Percentiles rank a stretch among this genome's conserved stretches.
phyloP scores from a whole-genome alignment of 2,888 invertebrate genomes.

The Spisula subtruncata region DNA sequence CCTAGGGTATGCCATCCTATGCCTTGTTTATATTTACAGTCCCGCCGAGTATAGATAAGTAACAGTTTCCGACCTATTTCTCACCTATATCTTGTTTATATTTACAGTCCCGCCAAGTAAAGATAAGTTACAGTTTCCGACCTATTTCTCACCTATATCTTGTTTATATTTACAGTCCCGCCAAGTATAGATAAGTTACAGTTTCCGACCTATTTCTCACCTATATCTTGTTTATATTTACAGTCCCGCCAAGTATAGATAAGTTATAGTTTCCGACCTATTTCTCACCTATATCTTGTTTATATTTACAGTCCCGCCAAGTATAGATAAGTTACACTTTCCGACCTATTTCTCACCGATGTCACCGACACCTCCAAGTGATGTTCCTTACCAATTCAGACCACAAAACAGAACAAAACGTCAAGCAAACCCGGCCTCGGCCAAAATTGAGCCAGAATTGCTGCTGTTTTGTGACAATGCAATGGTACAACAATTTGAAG shows the following conservation, averaged over 20 bases:
- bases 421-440: constrained; percentile 62
- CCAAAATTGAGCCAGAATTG: constrained; percentile 77
- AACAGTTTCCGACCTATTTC: too few species aligned
- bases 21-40: too few species aligned
- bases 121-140: too few species aligned
- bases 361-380: not conserved
- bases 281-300: not conserved
- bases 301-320: constrained; percentile 35
- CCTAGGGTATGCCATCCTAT: too few species aligned
- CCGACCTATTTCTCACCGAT: constrained; percentile 8
- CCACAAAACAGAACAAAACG: constrained; percentile 63
- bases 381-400: constrained; percentile 40
- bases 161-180: not conserved
- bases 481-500: constrained; percentile 78
- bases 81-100: too few species aligned
- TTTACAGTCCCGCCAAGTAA: too few species aligned
- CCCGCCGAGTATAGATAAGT: too few species aligned
- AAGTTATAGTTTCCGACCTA: too few species aligned
- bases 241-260: too few species aligned
- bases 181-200: too few species aligned
- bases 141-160: too few species aligned
- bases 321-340: constrained; percentile 43
- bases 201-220: too few species aligned
- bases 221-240: not conserved
- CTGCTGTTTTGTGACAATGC: constrained; percentile 80